Conservation (phyloP, 2,113 vertebrate species). For the Oreochromis aureus region DNA sequence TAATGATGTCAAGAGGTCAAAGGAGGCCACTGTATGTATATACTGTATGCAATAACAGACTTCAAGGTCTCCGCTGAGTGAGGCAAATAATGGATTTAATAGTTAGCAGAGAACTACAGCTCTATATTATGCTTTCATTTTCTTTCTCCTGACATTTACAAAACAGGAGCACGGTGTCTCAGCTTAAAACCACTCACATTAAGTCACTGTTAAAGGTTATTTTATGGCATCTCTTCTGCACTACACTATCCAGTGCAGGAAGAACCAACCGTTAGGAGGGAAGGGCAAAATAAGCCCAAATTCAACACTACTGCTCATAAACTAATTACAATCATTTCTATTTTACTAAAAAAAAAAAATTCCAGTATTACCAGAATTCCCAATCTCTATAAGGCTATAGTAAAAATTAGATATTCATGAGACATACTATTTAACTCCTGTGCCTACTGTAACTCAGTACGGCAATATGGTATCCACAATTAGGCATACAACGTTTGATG, state of each 20-base stretch:
- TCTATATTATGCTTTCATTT: not conserved
- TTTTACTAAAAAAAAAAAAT: not conserved
- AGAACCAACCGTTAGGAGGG: not conserved
- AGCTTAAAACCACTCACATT: not conserved
- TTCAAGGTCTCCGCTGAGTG: not conserved
- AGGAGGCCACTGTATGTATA: not conserved
- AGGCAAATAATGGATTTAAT: not conserved
- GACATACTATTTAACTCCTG: not conserved
- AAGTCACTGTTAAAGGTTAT: not conserved
- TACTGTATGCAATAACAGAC: not conserved
- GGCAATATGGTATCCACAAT: not conserved
- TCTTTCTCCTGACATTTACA: not conserved
- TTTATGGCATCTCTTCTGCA: not conserved
- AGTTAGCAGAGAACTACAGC: not conserved
- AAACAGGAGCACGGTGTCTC: not conserved
- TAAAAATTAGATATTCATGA: not conserved
- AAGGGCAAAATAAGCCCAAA: not conserved
- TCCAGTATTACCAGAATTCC: not conserved
- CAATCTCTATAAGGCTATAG: not conserved
- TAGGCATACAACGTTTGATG: not conserved
- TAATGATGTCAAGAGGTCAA: slow-evolving; percentile 22
- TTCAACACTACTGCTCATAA: not conserved
- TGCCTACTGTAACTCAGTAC: not conserved
- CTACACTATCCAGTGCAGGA: not conserved
- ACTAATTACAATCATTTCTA: not conserved